Conservation (phyloP, 2,888 invertebrate species). For the Strigamia maritima region DNA sequence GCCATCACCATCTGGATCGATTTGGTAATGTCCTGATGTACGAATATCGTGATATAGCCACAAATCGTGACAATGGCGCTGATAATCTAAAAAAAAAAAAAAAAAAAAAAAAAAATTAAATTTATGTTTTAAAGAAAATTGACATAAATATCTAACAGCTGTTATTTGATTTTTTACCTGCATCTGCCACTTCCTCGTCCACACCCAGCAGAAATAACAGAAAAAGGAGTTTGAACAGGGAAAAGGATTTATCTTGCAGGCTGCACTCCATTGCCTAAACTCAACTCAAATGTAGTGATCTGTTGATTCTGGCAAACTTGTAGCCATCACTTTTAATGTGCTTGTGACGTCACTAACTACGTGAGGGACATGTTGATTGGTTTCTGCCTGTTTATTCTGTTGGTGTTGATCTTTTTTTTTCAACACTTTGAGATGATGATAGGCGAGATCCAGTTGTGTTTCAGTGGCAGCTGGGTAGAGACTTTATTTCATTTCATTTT, state of each 20-base stretch:
- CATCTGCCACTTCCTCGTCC: neutral
- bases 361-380: constrained; percentile 19
- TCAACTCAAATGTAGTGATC: neutral
- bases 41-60: constrained; percentile 43
- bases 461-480: neutral
- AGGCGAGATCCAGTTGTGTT: neutral
- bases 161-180: neutral
- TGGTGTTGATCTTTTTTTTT: neutral
- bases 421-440: neutral
- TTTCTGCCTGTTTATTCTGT: constrained; percentile 14
- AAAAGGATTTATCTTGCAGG: neutral
- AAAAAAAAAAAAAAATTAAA: neutral
- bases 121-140: neutral
- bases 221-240: neutral
- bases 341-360: neutral
- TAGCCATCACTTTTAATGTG: neutral
- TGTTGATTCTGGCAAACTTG: constrained; percentile 11
- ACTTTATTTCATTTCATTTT: neutral
- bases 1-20: constrained; percentile 45
- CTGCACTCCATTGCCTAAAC: neutral
- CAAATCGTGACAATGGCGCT: constrained; percentile 44
- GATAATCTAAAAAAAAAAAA: neutral
- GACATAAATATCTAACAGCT: no score
- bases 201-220: neutral
- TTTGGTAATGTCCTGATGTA: constrained; percentile 43